Evolutionary conservation across 1,140 invertebrate genomes (phyloP).

Genomic region (Diabrotica virgifera): DNA sequence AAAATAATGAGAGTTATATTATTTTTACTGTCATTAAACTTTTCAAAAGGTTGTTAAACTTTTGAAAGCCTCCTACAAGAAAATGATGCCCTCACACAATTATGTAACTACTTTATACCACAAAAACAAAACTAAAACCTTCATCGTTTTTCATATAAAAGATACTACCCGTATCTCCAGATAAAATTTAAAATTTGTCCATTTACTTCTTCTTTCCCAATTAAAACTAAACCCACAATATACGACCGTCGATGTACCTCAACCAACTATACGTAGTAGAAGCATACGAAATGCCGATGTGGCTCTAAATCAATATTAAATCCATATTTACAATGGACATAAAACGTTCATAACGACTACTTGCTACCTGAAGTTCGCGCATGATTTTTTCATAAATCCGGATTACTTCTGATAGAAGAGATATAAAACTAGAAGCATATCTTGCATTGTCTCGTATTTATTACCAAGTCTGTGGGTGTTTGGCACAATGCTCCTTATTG

Average conservation of each 20-base stretch:
- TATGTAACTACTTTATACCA: too few species aligned
- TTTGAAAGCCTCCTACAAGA: too few species aligned
- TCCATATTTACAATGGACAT: constrained; percentile 1
- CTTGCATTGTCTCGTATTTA: neutral
- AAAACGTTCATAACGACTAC: neutral
- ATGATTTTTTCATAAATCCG: neutral
- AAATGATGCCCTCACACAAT: too few species aligned
- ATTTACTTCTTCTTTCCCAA: neutral
- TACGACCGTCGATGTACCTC: neutral
- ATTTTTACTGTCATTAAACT: too few species aligned
- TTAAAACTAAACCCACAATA: neutral
- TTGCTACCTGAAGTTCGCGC: neutral
- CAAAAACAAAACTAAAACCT: too few species aligned
- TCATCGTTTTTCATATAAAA: too few species aligned
- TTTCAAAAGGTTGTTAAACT: too few species aligned
- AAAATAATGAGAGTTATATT: too few species aligned
- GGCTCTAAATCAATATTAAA: neutral
- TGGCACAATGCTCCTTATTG: too few species aligned
- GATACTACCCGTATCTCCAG: too few species aligned
- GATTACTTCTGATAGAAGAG: neutral
- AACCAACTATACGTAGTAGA: neutral
- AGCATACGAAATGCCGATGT: neutral
- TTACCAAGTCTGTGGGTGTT: too few species aligned
- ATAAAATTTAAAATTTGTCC: too few species aligned
- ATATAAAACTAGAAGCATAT: neutral